A percentile compares a stretch with the other conserved stretches of the same genome.
Conservation (phyloP, 2,797 vertebrate genomes). For the Myotis vivesi region DNA sequence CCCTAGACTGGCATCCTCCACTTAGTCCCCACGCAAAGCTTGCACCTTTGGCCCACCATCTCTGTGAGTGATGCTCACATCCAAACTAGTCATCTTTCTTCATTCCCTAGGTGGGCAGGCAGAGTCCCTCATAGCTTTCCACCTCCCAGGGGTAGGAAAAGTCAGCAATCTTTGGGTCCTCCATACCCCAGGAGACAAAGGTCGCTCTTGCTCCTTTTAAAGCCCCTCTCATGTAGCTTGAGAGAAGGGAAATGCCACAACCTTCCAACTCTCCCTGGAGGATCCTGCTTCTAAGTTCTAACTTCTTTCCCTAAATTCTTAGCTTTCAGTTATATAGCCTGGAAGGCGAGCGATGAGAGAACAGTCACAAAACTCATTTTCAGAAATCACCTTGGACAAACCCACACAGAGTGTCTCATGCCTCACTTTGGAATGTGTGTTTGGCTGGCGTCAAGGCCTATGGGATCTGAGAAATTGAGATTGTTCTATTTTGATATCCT, state of each 20-base stretch:
- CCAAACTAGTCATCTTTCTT: neutral
- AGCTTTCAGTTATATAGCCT: neutral
- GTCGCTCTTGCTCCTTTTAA: neutral
- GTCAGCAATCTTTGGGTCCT: neutral
- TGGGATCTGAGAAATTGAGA: neutral
- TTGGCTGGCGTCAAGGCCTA: neutral
- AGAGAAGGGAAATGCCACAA: neutral
- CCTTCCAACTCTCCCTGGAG: neutral
- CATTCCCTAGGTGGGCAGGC: neutral
- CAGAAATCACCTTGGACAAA: conserved; percentile 8
- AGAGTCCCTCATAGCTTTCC: neutral
- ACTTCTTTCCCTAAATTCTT: neutral
- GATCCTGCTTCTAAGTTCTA: neutral
- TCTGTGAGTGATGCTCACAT: neutral
- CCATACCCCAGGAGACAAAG: neutral
- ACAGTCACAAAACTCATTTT: neutral
- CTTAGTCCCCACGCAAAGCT: neutral
- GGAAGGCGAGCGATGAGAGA: neutral
- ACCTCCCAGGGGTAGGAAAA: neutral
- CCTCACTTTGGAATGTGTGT: neutral
- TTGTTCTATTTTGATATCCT: neutral
- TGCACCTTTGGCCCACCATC: neutral
- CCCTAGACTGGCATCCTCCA: neutral
- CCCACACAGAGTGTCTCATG: neutral
- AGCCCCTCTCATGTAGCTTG: neutral